Percentiles rank a stretch among this genome's conserved stretches.
These are phyloP conservation scores for Falco peregrinus DNA, from an alignment of 2,797 vertebrate genomes.

Conservation along the genomic window DNA sequence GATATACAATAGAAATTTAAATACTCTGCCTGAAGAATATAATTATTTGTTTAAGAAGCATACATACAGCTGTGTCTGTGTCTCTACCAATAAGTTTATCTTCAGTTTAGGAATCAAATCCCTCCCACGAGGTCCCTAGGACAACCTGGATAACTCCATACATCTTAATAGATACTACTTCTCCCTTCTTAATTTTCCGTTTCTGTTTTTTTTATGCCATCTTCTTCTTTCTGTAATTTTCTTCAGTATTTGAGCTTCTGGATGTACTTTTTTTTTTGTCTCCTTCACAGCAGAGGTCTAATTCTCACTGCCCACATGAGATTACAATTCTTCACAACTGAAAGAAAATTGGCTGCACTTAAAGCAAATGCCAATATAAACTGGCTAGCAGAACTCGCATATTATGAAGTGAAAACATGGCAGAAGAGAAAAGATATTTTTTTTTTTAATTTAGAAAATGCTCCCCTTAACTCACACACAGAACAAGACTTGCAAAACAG, in stretches of 20 bases:
- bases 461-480: not conserved
- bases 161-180: not conserved
- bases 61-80: not conserved
- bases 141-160: not conserved
- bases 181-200: not conserved
- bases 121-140: not conserved
- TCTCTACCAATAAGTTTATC: not conserved
- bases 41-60: not conserved
- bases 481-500: not conserved
- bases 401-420: not conserved
- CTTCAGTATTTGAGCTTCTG: not conserved
- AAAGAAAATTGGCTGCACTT: not conserved
- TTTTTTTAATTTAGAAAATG: not conserved
- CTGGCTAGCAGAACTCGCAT: not conserved
- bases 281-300: not conserved
- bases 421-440: not conserved
- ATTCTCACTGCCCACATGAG: not conserved
- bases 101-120: not conserved
- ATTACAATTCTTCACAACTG: not conserved
- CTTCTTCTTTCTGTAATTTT: not conserved
- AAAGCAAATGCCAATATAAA: not conserved
- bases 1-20: not conserved
- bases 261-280: not conserved
- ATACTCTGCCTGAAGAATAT: not conserved
- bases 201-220: not conserved